Evolutionary conservation across 1,140 invertebrate species (phyloP).

Genomic region (Oppia nitens): DNA sequence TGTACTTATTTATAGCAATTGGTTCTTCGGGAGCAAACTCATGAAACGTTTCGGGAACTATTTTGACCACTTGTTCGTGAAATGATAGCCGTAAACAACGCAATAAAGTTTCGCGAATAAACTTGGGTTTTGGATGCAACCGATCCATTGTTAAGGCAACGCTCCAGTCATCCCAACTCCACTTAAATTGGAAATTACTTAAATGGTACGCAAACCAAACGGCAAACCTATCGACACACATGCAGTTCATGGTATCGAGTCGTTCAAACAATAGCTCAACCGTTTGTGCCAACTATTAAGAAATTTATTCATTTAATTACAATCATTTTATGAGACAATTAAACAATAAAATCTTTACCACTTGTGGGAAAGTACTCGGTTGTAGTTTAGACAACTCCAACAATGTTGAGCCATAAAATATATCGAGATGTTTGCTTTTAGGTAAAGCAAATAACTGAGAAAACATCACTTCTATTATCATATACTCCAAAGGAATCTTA

Average conservation of each 20-base stretch:
- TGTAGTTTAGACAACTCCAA: slow-evolving; percentile 95
- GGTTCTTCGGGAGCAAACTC: slow-evolving; percentile 54
- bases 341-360: slow-evolving; percentile 31
- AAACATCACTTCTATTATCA: slow-evolving; percentile 84
- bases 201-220: slow-evolving; percentile 97
- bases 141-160: slow-evolving; percentile 60
- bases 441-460: slow-evolving; percentile 86
- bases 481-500: slow-evolving; percentile 92
- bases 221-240: slow-evolving; percentile 87
- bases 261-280: slow-evolving; percentile 91
- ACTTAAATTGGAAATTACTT: slow-evolving; percentile 97
- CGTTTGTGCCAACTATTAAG: slow-evolving; percentile 43
- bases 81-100: slow-evolving; percentile 86
- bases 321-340: not conserved
- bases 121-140: slow-evolving; percentile 87
- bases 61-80: slow-evolving; percentile 75
- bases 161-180: slow-evolving; percentile 96
- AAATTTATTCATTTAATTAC: slow-evolving; percentile 4
- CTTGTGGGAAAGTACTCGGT: slow-evolving; percentile 90
- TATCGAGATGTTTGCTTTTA: slow-evolving; percentile 59
- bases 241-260: slow-evolving; percentile 89
- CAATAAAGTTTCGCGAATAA: slow-evolving; percentile 76
- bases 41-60: slow-evolving; percentile 73
- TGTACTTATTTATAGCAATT: slow-evolving; percentile 33
- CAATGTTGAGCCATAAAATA: slow-evolving; percentile 84